phyloP scores from a whole-genome alignment of 2,113 vertebrate genomes.

The Passer montanus region DNA sequence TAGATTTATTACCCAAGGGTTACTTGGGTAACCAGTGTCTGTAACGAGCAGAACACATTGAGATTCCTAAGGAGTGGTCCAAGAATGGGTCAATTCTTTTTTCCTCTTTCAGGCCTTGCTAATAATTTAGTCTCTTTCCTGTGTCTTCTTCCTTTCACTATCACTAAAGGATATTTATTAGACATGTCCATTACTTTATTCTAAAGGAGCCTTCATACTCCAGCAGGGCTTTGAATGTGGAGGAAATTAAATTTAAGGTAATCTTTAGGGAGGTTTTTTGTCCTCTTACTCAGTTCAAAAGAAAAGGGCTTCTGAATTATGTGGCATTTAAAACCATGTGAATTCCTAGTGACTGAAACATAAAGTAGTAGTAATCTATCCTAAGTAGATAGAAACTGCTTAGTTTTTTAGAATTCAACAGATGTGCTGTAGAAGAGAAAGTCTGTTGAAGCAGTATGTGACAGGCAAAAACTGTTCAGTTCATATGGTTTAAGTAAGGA shows the following conservation, averaged over 20 bases:
- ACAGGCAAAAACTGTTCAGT: neutral
- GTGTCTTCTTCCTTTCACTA: constrained; percentile 4
- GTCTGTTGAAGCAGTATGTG: neutral
- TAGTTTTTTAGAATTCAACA: neutral
- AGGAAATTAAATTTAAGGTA: constrained; percentile 52
- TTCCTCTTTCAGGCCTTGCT: neutral
- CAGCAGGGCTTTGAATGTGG: neutral
- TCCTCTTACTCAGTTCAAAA: constrained; percentile 4
- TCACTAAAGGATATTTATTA: constrained; percentile 39
- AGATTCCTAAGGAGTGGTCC: constrained; percentile 12
- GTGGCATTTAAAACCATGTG: neutral
- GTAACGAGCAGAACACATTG: constrained; percentile 3
- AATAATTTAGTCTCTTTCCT: constrained; percentile 31
- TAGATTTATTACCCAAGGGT: constrained; percentile 19
- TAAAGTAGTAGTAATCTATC: neutral
- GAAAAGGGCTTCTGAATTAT: constrained; percentile 9
- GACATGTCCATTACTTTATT: neutral
- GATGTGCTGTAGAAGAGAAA: neutral
- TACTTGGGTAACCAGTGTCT: neutral
- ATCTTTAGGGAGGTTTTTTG: constrained; percentile 11
- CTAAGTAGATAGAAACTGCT: neutral
- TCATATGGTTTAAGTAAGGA: neutral
- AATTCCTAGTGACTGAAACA: neutral
- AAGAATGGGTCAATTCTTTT: constrained; percentile 6
- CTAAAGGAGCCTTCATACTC: constrained; percentile 2